phyloP scores from a whole-genome alignment of 2,888 invertebrate genomes.

The Andrena camellia region DNA sequence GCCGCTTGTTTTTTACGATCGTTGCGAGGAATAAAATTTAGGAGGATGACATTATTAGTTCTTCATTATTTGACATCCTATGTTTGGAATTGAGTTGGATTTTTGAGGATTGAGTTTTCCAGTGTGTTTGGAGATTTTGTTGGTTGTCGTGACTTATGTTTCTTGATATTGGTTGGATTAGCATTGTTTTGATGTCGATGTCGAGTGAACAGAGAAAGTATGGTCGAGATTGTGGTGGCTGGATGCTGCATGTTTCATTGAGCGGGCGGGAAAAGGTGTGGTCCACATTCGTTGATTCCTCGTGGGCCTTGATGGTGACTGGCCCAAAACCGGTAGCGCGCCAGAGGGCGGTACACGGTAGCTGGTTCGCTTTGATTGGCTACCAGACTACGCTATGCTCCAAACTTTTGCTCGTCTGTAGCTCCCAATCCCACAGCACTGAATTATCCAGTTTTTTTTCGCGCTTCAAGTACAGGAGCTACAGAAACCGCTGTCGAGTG shows the following conservation, averaged over 20 bases:
- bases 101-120: not conserved
- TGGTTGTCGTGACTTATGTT: not conserved
- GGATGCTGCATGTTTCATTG: constrained; percentile 20
- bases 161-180: not conserved
- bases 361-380: constrained; percentile 82
- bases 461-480: too few relatives aligned
- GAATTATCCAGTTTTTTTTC: not conserved
- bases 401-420: constrained; percentile 49
- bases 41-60: too few relatives aligned
- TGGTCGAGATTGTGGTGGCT: not conserved
- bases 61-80: too few relatives aligned
- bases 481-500: too few relatives aligned
- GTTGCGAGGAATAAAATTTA: not conserved
- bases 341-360: constrained; percentile 84
- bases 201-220: not conserved
- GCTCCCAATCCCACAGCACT: not conserved
- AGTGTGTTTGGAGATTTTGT: not conserved
- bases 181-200: not conserved
- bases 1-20: not conserved
- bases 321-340: constrained; percentile 83
- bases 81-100: not conserved
- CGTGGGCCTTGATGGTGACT: constrained; percentile 68
- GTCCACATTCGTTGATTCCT: constrained; percentile 61
- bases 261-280: constrained; percentile 71
- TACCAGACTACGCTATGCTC: constrained; percentile 65